Conservation (phyloP, 2,113 vertebrate species). For the human (Homo sapiens) region DNA sequence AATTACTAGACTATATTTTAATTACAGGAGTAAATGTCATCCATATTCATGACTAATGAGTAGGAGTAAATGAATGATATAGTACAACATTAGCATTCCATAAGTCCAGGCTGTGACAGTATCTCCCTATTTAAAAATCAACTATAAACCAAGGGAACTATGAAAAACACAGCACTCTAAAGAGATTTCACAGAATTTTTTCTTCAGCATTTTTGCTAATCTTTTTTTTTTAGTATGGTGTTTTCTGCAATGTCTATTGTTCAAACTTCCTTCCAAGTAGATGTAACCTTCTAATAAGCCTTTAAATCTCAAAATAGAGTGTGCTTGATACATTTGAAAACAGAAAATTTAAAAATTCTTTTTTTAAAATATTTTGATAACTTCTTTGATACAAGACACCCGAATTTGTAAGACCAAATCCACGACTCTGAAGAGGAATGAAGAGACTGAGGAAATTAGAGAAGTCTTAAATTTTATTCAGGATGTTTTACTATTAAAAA, state of each 20-base stretch:
- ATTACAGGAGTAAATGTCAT: slow-evolving; percentile 63
- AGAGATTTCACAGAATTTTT: not conserved
- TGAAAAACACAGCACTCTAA: not conserved
- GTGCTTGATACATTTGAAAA: not conserved
- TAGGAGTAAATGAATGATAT: slow-evolving; percentile 62
- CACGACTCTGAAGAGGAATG: not conserved
- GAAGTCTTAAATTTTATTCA: not conserved
- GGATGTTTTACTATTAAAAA: not conserved
- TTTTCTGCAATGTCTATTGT: not conserved
- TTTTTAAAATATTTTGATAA: not conserved
- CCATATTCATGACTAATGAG: slow-evolving; percentile 67
- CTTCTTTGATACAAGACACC: not conserved
- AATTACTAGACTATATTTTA: slow-evolving; percentile 69
- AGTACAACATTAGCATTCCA: slow-evolving; percentile 59
- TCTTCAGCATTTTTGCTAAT: not conserved
- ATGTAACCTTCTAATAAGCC: not conserved
- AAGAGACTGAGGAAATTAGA: not conserved
- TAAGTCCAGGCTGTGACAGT: slow-evolving; percentile 31
- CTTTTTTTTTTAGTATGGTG: not conserved
- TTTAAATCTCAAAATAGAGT: not conserved
- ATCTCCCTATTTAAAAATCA: not conserved
- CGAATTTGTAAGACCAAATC: not conserved
- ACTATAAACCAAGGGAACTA: not conserved
- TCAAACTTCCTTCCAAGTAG: not conserved
- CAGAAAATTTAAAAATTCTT: not conserved